A percentile compares a stretch with the other conserved stretches of the same genome.
Evolutionary conservation across 2,888 invertebrate genomes (phyloP).

Genomic region (Troides oblongomaculatus): DNA sequence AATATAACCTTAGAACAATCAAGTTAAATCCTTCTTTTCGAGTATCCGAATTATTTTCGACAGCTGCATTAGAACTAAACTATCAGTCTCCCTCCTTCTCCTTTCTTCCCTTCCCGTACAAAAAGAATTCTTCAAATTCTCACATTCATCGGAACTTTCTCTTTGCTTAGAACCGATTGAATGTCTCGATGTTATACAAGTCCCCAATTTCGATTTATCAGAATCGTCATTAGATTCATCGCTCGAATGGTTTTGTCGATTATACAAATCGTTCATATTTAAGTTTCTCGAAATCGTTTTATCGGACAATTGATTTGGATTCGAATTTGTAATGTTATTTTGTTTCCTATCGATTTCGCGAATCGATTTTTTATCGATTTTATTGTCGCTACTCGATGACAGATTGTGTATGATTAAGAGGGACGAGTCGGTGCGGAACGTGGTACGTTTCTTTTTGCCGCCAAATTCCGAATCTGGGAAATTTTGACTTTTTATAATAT

Average conservation of each 20-base stretch:
- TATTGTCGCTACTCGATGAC: slow-evolving; percentile 13
- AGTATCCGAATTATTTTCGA: slow-evolving; percentile 24
- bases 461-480: slow-evolving; percentile 10
- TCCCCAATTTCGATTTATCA: not conserved
- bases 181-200: not conserved
- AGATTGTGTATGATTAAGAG: slow-evolving; percentile 19
- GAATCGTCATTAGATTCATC: not conserved
- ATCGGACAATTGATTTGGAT: not conserved
- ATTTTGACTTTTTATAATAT: not conserved
- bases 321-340: not conserved
- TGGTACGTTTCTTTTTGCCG: slow-evolving; percentile 21
- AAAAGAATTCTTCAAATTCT: not conserved
- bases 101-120: slow-evolving; percentile 10
- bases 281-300: not conserved
- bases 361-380: not conserved
- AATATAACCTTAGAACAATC: slow-evolving; percentile 3
- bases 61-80: slow-evolving; percentile 18
- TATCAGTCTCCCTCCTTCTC: slow-evolving; percentile 16
- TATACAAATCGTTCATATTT: not conserved
- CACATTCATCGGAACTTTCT: not conserved
- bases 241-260: slow-evolving; percentile 5
- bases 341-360: not conserved
- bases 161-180: slow-evolving; percentile 1
- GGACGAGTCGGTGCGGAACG: slow-evolving; percentile 22
- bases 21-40: slow-evolving; percentile 62